Evolutionary conservation across 2,113 vertebrate genomes (phyloP).

Genomic region (Bathybates hornii): DNA sequence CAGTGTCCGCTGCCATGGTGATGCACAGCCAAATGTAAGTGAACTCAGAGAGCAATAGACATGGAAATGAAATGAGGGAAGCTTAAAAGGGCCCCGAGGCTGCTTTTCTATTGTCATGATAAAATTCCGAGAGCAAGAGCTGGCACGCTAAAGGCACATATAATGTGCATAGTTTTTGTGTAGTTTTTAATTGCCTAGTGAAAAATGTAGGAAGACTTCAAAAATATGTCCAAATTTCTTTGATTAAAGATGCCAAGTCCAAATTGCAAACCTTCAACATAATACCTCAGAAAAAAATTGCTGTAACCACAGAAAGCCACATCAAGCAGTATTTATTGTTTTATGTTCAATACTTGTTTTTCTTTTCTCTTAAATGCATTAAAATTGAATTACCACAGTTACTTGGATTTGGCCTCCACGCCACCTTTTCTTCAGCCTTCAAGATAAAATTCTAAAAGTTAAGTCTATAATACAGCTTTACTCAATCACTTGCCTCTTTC

Average conservation of each 20-base stretch:
- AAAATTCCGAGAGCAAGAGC: conserved; percentile 6
- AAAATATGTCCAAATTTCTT: not conserved
- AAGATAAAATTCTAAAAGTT: not conserved
- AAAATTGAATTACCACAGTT: not conserved
- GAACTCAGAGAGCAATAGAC: conserved; percentile 30
- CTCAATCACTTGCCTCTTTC: not conserved
- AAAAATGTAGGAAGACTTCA: not conserved
- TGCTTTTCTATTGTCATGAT: conserved; percentile 27
- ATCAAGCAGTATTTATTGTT: not conserved
- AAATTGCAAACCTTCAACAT: not conserved
- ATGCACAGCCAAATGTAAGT: conserved; percentile 49
- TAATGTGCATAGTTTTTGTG: not conserved
- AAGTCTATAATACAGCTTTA: not conserved
- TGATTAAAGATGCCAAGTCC: not conserved
- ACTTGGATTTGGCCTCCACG: not conserved
- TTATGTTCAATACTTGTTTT: not conserved
- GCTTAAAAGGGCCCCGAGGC: conserved; percentile 33
- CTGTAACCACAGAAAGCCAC: not conserved
- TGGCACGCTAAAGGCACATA: not conserved
- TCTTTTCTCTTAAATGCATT: not conserved
- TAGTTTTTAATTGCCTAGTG: not conserved
- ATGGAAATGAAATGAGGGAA: conserved; percentile 46
- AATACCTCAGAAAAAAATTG: not conserved
- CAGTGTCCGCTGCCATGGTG: conserved; percentile 53
- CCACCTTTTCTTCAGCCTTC: not conserved